Percentiles rank a stretch among this genome's conserved stretches.
These are phyloP conservation scores for Epicampocera succincta DNA, from an alignment of 2,888 invertebrate species.

Conservation along the genomic window DNA sequence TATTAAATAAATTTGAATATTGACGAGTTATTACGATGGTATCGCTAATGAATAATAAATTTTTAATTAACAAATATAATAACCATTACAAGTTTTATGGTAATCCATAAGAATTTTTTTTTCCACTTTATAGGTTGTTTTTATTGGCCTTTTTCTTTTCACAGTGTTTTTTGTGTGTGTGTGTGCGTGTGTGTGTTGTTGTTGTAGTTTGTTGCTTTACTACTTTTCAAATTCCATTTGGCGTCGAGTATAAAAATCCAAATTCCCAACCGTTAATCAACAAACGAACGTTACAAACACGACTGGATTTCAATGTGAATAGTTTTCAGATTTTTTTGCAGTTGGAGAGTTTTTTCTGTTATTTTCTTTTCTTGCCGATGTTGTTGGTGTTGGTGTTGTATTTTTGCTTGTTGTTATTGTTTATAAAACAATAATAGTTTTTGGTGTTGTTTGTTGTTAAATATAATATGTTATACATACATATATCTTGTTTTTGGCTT, in stretches of 20 bases:
- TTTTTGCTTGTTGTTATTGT: constrained; percentile 9
- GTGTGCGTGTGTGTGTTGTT: too few relatives aligned
- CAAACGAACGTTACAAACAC: constrained; percentile 55
- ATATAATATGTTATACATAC: not conserved
- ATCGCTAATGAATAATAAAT: constrained; percentile 32
- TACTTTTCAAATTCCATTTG: constrained; percentile 39
- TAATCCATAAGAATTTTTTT: constrained; percentile 75
- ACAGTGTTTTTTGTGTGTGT: constrained; percentile 16
- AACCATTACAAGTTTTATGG: constrained; percentile 78
- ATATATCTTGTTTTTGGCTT: constrained; percentile 21
- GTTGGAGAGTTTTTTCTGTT: constrained; percentile 36
- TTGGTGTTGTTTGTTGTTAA: constrained; percentile 16
- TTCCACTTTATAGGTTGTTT: constrained; percentile 23
- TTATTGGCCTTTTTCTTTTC: constrained; percentile 23
- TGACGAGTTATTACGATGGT: constrained; percentile 8
- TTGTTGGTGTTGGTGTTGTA: constrained; percentile 6
- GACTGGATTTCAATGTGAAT: constrained; percentile 52
- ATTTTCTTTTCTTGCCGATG: constrained; percentile 8
- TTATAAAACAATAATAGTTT: constrained; percentile 24
- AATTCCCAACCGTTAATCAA: constrained; percentile 55
- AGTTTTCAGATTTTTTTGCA: constrained; percentile 58
- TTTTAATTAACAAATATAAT: constrained; percentile 62
- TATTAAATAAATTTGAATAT: constrained; percentile 16
- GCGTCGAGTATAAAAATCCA: constrained; percentile 3
- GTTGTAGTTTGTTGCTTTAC: constrained; percentile 3